Conservation (phyloP, 1,140 invertebrate genomes). For the Matsumurasca onukii region DNA sequence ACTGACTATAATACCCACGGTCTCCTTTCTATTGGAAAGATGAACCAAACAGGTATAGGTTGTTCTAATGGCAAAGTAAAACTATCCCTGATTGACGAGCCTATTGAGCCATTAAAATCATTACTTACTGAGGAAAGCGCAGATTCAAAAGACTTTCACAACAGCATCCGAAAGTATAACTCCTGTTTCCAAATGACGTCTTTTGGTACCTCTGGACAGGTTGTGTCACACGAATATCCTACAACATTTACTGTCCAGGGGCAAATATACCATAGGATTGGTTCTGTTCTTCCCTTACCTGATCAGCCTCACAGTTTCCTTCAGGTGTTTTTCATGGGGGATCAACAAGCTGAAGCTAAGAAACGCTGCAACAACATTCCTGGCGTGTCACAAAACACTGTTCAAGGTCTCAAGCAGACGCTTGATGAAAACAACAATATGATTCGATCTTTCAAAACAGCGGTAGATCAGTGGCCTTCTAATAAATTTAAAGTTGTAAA, state of each 20-base stretch:
- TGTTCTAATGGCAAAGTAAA: constrained; percentile 40
- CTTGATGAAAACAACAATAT: constrained; percentile 40
- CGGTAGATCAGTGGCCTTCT: constrained; percentile 37
- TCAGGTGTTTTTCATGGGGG: constrained; percentile 50
- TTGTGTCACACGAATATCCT: constrained; percentile 44
- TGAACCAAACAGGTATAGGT: constrained; percentile 43
- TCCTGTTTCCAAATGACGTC: constrained; percentile 50
- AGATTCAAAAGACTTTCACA: constrained; percentile 1
- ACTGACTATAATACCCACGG: background rate
- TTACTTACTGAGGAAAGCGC: background rate
- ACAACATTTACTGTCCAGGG: no score
- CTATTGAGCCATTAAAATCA: constrained; percentile 33
- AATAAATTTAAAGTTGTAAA: constrained; percentile 36
- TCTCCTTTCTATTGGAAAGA: constrained; percentile 35
- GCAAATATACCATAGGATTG: no score
- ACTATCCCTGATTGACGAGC: constrained; percentile 31
- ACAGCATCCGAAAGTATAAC: background rate
- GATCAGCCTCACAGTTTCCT: no score
- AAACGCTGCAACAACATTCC: constrained; percentile 22
- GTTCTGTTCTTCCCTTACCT: no score
- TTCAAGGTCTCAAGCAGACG: constrained; percentile 40
- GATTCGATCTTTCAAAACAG: constrained; percentile 38
- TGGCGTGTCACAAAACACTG: no score
- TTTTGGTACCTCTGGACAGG: constrained; percentile 44
- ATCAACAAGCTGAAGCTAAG: constrained; percentile 36